Conservation (phyloP, 2,113 vertebrate species). For the Otocyon megalotis region DNA sequence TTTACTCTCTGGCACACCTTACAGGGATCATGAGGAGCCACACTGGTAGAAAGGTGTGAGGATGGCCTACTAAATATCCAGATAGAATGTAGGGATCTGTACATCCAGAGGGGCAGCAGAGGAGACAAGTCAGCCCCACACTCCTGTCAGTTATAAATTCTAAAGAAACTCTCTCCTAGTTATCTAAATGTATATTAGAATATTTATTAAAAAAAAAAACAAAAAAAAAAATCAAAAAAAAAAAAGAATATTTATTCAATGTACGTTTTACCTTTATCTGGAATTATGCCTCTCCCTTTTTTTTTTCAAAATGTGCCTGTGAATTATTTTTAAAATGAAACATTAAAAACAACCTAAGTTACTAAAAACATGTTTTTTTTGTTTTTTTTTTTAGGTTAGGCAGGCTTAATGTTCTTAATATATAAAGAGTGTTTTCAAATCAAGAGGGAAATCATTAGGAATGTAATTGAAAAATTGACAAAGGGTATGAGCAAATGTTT, state of each 20-base stretch:
- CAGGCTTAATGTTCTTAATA: slow-evolving; percentile 74
- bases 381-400: neutral
- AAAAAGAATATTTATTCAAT: slow-evolving; percentile 2
- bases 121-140: neutral
- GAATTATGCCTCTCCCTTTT: neutral
- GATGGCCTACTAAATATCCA: neutral
- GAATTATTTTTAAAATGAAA: slow-evolving; percentile 52
- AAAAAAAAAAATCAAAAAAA: too few relatives aligned
- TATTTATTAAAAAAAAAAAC: too few relatives aligned
- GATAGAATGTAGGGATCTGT: neutral
- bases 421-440: slow-evolving; percentile 76
- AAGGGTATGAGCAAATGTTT: slow-evolving; percentile 36
- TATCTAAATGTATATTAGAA: too few relatives aligned
- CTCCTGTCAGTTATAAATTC: neutral
- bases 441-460: slow-evolving; percentile 75
- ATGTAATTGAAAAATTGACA: slow-evolving; percentile 70
- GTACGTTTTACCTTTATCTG: neutral
- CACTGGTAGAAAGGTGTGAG: neutral
- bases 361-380: neutral
- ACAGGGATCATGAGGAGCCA: neutral
- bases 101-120: neutral
- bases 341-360: neutral
- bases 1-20: neutral
- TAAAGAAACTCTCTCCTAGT: neutral
- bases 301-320: neutral